Base-by-base conservation (phyloP, 2,797 vertebrate species). In the Pelochelys cantorii region DNA sequence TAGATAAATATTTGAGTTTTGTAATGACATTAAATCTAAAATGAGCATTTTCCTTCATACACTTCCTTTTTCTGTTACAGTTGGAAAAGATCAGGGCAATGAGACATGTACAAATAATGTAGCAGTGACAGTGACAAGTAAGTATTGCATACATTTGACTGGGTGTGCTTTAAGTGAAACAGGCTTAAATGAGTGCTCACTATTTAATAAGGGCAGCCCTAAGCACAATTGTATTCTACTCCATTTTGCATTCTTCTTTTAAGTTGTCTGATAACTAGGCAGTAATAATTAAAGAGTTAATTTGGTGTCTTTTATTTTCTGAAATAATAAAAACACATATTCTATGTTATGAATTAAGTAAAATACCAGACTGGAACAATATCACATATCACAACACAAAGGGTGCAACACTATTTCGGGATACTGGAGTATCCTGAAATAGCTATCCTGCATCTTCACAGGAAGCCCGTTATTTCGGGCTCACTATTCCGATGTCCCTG, bases 41-140 rank as follows among this genome's bases (percentile, higher is more conserved):
- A 6, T n/a, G 74, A 82, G 14, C 29, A 34, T 84, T 85, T 80
- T 54, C 2, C 89, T 37, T 78, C 0, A 60, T 48, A n/a, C 57
- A 87, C 7, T 90, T 18, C 93, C 13, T 78, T 54, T 14, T 52
- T 88, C 81, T 90, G 25, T 92, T 95, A 75, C 86, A 96, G 94
- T 79, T 79, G 90, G 77, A 89, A 79, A 34, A 83, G 79, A 29
- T 65, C 87, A 84, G 48, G 13, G 56, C 55, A 91, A n/a, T 5
- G 84, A 90, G 87, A 83, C 18, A 54, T 5, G 37, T 52, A 48
- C 62, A 48, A 5, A 17, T 0, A 55, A 18, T 81, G 82, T 79
- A 81, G 78, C 86, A 86, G 62, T 52, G 29, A 59, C 77, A 77
- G 22, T 2, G 75, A 37, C 83, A 95, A 88, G 92, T 96, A 96